phyloP scores from a whole-genome alignment of 2,797 vertebrate genomes.

The Cirrhinus molitorella region DNA sequence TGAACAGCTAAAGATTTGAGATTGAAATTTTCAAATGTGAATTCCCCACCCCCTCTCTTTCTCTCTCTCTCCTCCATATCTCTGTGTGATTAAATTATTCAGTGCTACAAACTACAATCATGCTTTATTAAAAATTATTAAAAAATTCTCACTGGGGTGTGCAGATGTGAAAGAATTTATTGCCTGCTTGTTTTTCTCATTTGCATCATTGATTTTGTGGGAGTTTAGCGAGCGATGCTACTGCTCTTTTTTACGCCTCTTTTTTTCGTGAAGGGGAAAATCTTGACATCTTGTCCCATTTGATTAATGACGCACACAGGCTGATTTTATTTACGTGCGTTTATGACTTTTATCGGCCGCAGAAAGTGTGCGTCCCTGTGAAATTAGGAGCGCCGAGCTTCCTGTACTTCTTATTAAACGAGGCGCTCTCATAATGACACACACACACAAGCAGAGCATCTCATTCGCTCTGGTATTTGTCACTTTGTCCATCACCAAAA shows the following conservation, averaged over 20 bases:
- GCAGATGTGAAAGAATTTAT: constrained; percentile 97
- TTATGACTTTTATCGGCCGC: constrained; percentile 83
- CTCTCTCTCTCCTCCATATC: constrained; percentile 75
- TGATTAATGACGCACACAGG: constrained; percentile 83
- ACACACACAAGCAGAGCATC: constrained; percentile 46
- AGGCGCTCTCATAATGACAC: constrained; percentile 59
- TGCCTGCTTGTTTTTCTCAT: constrained; percentile 98
- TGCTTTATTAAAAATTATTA: constrained; percentile 99
- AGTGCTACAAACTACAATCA: constrained; percentile 99
- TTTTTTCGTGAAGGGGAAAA: constrained; percentile 66
- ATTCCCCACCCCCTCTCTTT: not conserved
- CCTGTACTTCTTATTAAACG: constrained; percentile 65
- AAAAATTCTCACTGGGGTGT: constrained; percentile 90
- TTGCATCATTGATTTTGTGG: constrained; percentile 98
- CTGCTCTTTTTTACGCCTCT: constrained; percentile 55
- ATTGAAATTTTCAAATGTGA: constrained; percentile 22
- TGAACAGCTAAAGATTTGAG: constrained; percentile 38
- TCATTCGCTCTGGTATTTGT: constrained; percentile 65
- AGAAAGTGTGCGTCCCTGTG: constrained; percentile 70
- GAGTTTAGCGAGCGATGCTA: constrained; percentile 92
- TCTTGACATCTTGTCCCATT: constrained; percentile 79
- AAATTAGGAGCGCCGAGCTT: constrained; percentile 53
- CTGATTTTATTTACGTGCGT: constrained; percentile 92
- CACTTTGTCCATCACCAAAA: constrained; percentile 62
- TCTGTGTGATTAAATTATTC: constrained; percentile 98